Base-by-base conservation (phyloP, 2,888 invertebrate genomes). In the Hirtodrosophila confusa region DNA sequence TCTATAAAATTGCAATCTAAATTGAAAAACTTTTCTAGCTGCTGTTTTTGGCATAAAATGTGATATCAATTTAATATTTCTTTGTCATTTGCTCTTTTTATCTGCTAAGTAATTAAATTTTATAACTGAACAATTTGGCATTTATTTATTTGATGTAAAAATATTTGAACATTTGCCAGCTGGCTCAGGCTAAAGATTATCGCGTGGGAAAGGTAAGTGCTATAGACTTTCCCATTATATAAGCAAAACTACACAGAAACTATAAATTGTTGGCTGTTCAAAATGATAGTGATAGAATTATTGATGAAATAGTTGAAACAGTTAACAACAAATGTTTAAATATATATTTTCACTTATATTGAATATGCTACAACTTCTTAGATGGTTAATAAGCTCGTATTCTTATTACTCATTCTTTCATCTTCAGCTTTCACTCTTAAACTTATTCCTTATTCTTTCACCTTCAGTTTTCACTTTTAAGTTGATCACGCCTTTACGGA, bases 161-260 rank as follows among this genome's bases (percentile, higher is more conserved):
- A 47, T 53, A 47, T 57, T 83, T 83, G 82, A 80, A 40, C 69
- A 51, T 31, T 49, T 86, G 83, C 82, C 87, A 86, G 40, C 43
- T 63, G 62, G 64, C 58, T 29, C 24, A 23, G 43, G 0, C 41
- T 39, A 47, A n/a, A 58, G 56, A 55, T 65, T 49, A 50, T 65
- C 24, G 47, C 55, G 77, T 77, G 77, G 58, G 87, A 35, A 77
- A 86, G 82, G 78, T 86, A 84, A 84, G 85, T 80, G 61, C 57
- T 61, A 48, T 50, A 23, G 44, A 41, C 45, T 69, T 35, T 64
- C 17, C 27, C 17, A 12, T 12, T 35, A 27, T 31, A 36, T 41
- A 36, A 33, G 23, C 8, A 4, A 35, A 33, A 29, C 51, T 4
- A 36, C 2, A 12, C 2, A 8, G 29, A 36, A 27, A 31, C 11